Percentiles rank a stretch among this genome's conserved stretches.
These are phyloP conservation scores for Aix galericulata DNA, from an alignment of 2,113 vertebrate species.

Conservation along the genomic window DNA sequence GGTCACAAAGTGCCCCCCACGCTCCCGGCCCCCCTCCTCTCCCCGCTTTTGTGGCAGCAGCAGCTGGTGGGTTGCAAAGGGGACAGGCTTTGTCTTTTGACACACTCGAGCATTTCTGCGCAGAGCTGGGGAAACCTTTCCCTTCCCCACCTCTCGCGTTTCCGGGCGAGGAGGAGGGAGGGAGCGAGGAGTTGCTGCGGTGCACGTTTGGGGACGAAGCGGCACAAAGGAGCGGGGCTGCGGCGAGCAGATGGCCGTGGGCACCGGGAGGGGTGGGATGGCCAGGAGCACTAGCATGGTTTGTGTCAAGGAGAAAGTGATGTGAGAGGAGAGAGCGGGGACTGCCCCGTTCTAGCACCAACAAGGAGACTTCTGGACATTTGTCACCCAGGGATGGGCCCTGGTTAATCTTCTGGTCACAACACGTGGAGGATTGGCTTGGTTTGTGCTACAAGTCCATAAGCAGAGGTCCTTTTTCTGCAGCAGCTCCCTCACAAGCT, in stretches of 20 bases:
- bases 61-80: slow-evolving; percentile 75
- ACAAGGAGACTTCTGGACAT: neutral
- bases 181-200: neutral
- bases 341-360: neutral
- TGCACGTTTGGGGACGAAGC: neutral
- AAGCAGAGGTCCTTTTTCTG: neutral
- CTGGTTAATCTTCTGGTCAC: neutral
- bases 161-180: slow-evolving; percentile 29
- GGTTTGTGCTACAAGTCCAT: neutral
- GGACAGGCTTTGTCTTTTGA: slow-evolving; percentile 67
- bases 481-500: neutral
- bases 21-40: slow-evolving; percentile 43
- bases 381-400: neutral
- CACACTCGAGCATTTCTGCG: slow-evolving; percentile 74
- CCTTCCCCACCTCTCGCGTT: slow-evolving; percentile 41
- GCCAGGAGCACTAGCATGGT: neutral
- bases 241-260: slow-evolving; percentile 49
- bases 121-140: slow-evolving; percentile 48
- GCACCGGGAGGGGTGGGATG: neutral
- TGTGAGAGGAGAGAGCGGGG: neutral
- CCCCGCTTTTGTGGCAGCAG: slow-evolving; percentile 62
- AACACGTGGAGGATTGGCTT: neutral
- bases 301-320: slow-evolving; percentile 6
- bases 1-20: slow-evolving; percentile 73
- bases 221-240: slow-evolving; percentile 17